phyloP scores from a whole-genome alignment of 2,888 invertebrate genomes.

The Standfussiana lucernea region DNA sequence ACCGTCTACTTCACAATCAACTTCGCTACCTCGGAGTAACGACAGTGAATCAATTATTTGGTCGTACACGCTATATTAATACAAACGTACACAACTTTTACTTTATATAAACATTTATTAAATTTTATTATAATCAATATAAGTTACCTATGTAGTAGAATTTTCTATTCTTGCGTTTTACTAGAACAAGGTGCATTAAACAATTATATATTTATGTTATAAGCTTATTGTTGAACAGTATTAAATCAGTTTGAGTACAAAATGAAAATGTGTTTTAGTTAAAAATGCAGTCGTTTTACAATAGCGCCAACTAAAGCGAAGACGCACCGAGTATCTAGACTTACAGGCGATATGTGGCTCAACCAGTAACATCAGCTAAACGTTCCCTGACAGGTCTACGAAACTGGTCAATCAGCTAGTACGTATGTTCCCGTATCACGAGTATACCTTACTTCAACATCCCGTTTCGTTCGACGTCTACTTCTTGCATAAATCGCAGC shows the following conservation, averaged over 20 bases:
- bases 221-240: conserved; percentile 67
- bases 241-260: conserved; percentile 67
- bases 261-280: conserved; percentile 67
- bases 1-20: conserved; percentile 73
- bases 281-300: conserved; percentile 78
- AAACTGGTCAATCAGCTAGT: conserved; percentile 41
- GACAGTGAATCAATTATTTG: conserved; percentile 78
- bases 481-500: conserved; percentile 48
- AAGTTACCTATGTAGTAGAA: conserved; percentile 76
- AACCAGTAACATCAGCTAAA: conserved; percentile 58
- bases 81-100: conserved; percentile 83
- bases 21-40: conserved; percentile 72
- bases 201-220: conserved; percentile 70
- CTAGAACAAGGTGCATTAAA: conserved; percentile 81
- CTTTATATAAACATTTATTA: conserved; percentile 80
- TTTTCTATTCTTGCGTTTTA: conserved; percentile 73
- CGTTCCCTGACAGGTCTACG: conserved; percentile 35
- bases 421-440: conserved; percentile 36
- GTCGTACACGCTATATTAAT: conserved; percentile 82
- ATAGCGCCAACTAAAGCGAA: conserved; percentile 69
- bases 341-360: conserved; percentile 73
- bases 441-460: conserved; percentile 40
- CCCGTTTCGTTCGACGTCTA: conserved; percentile 51
- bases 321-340: conserved; percentile 56
- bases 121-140: conserved; percentile 71